A percentile compares a stretch with the other conserved stretches of the same genome.
These are phyloP conservation scores for Myotis brandtii DNA, from an alignment of 2,113 vertebrate species.

Conservation along the genomic window DNA sequence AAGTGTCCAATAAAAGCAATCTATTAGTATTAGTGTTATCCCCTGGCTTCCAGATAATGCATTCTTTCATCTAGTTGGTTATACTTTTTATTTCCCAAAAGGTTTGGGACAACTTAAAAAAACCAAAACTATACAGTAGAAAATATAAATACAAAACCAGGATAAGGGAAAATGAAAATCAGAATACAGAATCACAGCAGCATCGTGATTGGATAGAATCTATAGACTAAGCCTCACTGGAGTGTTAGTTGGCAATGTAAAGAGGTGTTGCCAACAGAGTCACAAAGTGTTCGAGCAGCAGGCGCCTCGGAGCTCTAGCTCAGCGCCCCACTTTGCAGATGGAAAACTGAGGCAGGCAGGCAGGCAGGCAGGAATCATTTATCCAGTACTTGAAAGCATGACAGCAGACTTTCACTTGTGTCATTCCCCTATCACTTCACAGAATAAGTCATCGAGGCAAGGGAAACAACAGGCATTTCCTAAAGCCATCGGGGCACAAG, in stretches of 20 bases:
- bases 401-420: too few relatives aligned
- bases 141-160: conserved; percentile 26
- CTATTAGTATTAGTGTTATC: not conserved
- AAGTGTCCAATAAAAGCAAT: not conserved
- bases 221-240: not conserved
- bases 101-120: not conserved
- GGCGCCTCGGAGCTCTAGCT: not conserved
- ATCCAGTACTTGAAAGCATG: not conserved
- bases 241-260: not conserved
- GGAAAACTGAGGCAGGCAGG: not conserved
- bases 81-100: not conserved
- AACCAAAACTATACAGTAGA: not conserved
- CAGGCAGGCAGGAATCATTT: not conserved
- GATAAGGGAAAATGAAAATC: conserved; percentile 5
- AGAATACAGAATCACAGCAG: not conserved
- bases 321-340: not conserved
- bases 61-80: conserved; percentile 6
- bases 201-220: not conserved
- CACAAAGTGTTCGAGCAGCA: not conserved
- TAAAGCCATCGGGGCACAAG: not conserved
- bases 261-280: not conserved
- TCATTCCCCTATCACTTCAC: fast-evolving
- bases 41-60: not conserved
- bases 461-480: not conserved
- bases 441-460: not conserved